Evolutionary conservation across 2,113 vertebrate genomes (phyloP), one percentile per base, ranked within the genome.

Genomic region (Hippocampus barbouri): DNA sequence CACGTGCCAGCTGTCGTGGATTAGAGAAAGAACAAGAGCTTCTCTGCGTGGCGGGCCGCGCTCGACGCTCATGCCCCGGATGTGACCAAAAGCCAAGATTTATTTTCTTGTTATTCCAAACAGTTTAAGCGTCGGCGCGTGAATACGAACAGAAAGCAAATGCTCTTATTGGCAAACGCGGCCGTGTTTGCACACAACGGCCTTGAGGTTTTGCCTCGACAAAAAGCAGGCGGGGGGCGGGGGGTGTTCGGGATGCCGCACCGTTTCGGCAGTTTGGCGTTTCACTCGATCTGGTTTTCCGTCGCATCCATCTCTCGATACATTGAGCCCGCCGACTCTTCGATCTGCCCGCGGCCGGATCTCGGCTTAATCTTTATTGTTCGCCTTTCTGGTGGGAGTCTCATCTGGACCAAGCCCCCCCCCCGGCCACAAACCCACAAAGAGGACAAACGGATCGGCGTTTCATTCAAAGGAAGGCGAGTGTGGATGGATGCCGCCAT

Each of bases 281-380:
- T 71, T 75, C 51, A 10, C 6, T 47, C 34, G 71, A 80, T 63
- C 11, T 68, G 4, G 43, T 68, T 25, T 8, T 16, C 12, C 25
- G 15, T 20, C n/a, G 57, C 5, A 74, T 83, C 75, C 63, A 74
- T 83, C 79, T 79, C 51, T 66, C 72, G 66, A 79, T 72, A 69
- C 75, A 80, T 87, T 83, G 83, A 84, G 80, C 75, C 74, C 16
- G 54, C 64, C 85, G 84, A 85, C 76, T 80, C 80, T 74, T 72
- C 80, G 84, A 81, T 87, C 83, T 70, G 53, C 71, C 77, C 66
- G 53, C 75, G 53, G 25, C 67, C 79, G 25, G 14, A 86, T 86
- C 82, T 79, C 78, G 70, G 66, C 73, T 89, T 87, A 79, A 90
- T 89, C 89, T 90, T 89, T 85, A 89, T 91, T 91, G 91, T 86